phyloP scores from a whole-genome alignment of 2,888 invertebrate species.

The Parnassius mnemosyne region DNA sequence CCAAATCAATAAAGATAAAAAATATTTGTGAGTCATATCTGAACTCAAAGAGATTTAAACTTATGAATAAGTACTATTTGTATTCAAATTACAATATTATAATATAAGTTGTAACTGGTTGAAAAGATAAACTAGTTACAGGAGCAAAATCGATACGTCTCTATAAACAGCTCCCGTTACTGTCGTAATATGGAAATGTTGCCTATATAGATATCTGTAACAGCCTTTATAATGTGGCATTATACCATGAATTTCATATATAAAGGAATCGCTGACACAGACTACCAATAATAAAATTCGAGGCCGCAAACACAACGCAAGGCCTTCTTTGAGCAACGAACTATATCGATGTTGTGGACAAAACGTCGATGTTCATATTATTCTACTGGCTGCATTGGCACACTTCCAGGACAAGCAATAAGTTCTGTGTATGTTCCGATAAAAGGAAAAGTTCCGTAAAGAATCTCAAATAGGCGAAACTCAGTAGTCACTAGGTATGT shows the following conservation, averaged over 20 bases:
- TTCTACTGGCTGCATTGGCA: conserved; percentile 24
- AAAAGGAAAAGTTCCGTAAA: conserved; percentile 1
- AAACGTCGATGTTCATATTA: conserved; percentile 22
- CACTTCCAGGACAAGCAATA: conserved; percentile 18
- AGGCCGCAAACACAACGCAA: conserved; percentile 13
- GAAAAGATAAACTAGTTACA: conserved; percentile 23
- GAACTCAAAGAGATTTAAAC: too few relatives aligned
- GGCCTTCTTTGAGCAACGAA: conserved; percentile 1
- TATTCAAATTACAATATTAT: too few relatives aligned
- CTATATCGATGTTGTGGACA: conserved; percentile 15
- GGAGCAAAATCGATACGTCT: conserved; percentile 25
- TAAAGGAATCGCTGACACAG: conserved; percentile 25
- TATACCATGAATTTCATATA: conserved; percentile 22
- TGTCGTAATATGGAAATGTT: conserved; percentile 29
- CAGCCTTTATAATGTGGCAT: conserved; percentile 15
- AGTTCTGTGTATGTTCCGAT: conserved; percentile 11
- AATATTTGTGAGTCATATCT: too few relatives aligned
- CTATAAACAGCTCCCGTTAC: conserved; percentile 20
- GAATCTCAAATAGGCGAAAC: neutral
- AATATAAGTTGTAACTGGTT: conserved; percentile 1
- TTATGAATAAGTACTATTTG: too few relatives aligned
- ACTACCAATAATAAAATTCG: conserved; percentile 21
- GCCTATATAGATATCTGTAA: conserved; percentile 28
- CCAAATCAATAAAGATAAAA: too few relatives aligned
- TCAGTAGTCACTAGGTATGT: neutral